phyloP scores from a whole-genome alignment of 2,888 invertebrate genomes.

The Tanaodytes sp. region DNA sequence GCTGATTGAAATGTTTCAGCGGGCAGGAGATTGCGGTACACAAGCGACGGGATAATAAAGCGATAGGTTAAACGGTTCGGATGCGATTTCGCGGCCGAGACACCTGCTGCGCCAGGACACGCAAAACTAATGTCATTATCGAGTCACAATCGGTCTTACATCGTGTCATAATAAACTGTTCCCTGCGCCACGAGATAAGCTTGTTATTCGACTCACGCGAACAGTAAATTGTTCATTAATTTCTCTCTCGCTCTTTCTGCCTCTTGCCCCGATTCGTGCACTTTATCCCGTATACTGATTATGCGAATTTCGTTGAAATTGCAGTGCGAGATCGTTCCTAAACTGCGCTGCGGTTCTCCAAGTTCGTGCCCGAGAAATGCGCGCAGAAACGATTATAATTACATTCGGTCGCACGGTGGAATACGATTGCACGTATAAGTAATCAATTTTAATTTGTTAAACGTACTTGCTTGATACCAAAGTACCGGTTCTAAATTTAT shows the following conservation, averaged over 20 bases:
- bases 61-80: background rate
- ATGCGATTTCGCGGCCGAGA: background rate
- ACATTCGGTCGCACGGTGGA: conserved; percentile 26
- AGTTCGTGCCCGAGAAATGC: too few species aligned
- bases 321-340: conserved; percentile 36
- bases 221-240: conserved; percentile 59
- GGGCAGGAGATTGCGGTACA: conserved; percentile 9
- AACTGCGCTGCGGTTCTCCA: too few species aligned
- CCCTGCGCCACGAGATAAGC: conserved; percentile 15
- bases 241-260: conserved; percentile 50
- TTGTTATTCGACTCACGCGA: conserved; percentile 50
- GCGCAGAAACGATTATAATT: too few species aligned
- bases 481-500: too few species aligned
- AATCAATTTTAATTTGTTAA: conserved; percentile 41
- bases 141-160: conserved; percentile 24
- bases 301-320: conserved; percentile 58
- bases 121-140: conserved; percentile 24
- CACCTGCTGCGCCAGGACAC: conserved; percentile 11
- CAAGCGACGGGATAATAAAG: background rate
- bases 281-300: conserved; percentile 60
- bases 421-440: conserved; percentile 42
- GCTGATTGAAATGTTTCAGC: too few species aligned
- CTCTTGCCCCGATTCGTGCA: conserved; percentile 53
- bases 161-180: conserved; percentile 31
- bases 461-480: conserved; percentile 32